Percentiles rank a stretch among this genome's conserved stretches.
Conservation (phyloP, 2,113 vertebrate genomes). For the Polypterus bichir region DNA sequence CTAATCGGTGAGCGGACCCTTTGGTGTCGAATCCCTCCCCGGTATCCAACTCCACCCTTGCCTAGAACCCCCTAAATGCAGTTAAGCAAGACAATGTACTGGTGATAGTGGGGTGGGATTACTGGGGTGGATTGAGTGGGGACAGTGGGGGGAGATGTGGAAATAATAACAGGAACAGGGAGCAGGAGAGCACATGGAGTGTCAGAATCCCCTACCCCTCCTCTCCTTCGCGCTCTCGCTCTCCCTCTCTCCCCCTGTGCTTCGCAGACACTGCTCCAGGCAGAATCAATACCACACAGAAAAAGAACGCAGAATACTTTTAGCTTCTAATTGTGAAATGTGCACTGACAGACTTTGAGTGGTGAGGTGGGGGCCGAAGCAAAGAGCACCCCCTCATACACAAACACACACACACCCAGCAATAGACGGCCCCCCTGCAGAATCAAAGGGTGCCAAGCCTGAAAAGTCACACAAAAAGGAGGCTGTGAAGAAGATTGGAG, state of each 20-base stretch:
- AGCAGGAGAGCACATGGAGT: conserved; percentile 4
- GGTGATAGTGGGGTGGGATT: no score
- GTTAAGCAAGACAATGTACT: no score
- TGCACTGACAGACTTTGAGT: conserved; percentile 43
- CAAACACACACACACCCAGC: no score
- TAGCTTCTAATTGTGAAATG: conserved; percentile 54
- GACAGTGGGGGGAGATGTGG: no score
- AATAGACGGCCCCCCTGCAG: no score
- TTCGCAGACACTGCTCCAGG: conserved; percentile 60
- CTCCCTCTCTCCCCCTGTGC: conserved; percentile 23
- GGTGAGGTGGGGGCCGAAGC: background rate
- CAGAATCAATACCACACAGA: conserved; percentile 57
- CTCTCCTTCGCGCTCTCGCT: conserved; percentile 23
- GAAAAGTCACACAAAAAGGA: no score
- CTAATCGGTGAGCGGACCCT: conserved; percentile 7
- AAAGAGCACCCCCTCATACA: no score
- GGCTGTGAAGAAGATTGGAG: no score
- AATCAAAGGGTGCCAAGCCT: no score
- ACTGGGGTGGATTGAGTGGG: no score
- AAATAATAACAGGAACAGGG: background rate
- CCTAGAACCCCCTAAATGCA: no score
- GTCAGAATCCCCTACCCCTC: conserved; percentile 15
- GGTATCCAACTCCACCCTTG: conserved; percentile 1
- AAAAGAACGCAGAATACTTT: conserved; percentile 55
- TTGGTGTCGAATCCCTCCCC: conserved; percentile 4